phyloP scores from a whole-genome alignment of 2,113 vertebrate genomes.

The Cheirogaleus medius region DNA sequence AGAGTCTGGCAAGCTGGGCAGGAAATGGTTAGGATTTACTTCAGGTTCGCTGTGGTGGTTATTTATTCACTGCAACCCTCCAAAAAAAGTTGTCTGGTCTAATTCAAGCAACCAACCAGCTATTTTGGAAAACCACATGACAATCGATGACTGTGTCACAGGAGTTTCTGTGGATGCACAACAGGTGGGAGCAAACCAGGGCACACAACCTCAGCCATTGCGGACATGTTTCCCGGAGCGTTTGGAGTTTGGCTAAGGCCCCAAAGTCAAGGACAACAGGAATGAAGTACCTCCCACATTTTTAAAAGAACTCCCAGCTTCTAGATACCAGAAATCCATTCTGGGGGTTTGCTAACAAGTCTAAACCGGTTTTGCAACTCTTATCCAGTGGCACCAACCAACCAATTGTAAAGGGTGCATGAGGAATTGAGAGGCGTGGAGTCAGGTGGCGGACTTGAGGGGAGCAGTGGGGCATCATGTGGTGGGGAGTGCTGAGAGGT shows the following conservation, averaged over 20 bases:
- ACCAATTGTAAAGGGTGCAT: neutral
- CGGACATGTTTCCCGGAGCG: neutral
- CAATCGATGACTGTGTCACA: neutral
- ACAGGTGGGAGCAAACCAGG: neutral
- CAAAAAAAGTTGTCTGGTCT: neutral
- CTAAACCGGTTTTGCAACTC: neutral
- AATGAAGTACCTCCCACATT: neutral
- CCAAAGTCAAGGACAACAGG: neutral
- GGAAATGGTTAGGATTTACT: neutral
- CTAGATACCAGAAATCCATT: neutral
- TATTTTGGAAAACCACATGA: neutral
- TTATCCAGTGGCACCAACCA: neutral
- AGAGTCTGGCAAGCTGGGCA: neutral
- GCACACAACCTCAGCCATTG: neutral
- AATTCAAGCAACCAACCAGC: neutral
- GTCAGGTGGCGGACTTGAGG: neutral
- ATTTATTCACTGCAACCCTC: neutral
- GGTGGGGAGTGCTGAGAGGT: neutral
- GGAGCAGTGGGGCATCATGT: neutral
- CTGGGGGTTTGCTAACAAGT: neutral
- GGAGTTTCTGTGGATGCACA: neutral
- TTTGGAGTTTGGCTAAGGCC: neutral
- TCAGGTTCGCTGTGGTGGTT: neutral
- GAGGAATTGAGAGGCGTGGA: neutral
- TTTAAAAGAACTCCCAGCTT: neutral